Evolutionary conservation across 2,888 invertebrate genomes (phyloP).

Genomic region (Drosophila flavopinicola): DNA sequence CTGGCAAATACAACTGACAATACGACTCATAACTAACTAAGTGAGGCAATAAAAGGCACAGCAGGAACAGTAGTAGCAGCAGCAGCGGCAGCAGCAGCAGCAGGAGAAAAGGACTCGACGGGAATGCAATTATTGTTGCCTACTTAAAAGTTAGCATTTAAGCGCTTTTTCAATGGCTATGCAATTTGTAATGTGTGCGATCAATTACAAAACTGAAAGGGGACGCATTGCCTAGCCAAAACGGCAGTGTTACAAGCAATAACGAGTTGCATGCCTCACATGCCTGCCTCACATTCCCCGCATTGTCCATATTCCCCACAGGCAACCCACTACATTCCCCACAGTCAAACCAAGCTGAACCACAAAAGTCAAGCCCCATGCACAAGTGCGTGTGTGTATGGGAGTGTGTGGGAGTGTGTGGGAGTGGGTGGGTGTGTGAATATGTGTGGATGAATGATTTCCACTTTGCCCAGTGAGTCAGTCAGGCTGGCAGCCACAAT

Average conservation of each 20-base stretch:
- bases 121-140: constrained; percentile 52
- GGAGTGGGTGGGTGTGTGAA: constrained; percentile 23
- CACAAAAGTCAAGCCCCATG: constrained; percentile 60
- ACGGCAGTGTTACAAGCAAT: constrained; percentile 74
- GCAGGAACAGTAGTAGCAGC: not conserved
- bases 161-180: constrained; percentile 50
- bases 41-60: constrained; percentile 35
- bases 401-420: constrained; percentile 11
- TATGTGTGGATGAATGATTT: constrained; percentile 33
- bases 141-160: constrained; percentile 53
- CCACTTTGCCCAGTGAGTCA: constrained; percentile 48
- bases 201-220: constrained; percentile 62
- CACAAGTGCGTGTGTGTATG: constrained; percentile 26
- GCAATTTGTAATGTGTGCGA: constrained; percentile 68
- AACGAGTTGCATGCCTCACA: constrained; percentile 53
- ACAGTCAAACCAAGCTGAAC: constrained; percentile 46
- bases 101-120: not conserved
- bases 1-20: constrained; percentile 36
- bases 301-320: constrained; percentile 3
- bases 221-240: constrained; percentile 52
- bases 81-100: no score
- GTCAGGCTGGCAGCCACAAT: constrained; percentile 63
- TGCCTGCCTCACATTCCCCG: not conserved
- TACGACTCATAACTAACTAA: constrained; percentile 39
- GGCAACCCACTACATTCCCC: constrained; percentile 18